Conservation (phyloP, 2,888 invertebrate species). For the Conops quadrifasciatus region DNA sequence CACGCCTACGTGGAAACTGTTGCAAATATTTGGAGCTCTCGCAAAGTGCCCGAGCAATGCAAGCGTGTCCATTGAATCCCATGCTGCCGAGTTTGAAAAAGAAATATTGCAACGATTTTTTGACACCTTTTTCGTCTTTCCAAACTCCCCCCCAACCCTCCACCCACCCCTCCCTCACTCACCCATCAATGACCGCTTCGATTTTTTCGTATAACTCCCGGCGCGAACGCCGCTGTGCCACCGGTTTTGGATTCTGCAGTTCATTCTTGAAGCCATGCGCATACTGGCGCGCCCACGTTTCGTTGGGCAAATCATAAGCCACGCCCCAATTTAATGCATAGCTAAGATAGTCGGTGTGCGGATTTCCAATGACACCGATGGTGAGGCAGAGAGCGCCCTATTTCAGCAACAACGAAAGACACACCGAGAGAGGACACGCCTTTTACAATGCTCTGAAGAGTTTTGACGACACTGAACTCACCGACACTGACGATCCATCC, state of each 20-base stretch:
- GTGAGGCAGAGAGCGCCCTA: constrained; percentile 71
- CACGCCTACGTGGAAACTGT: constrained; percentile 67
- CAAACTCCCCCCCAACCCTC: background rate
- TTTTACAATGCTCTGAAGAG: too few relatives aligned
- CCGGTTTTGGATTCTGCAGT: constrained; percentile 48
- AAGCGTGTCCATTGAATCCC: constrained; percentile 78
- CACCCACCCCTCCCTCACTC: constrained; percentile 46
- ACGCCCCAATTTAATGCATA: constrained; percentile 77
- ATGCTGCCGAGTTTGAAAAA: constrained; percentile 70
- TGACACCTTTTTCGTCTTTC: background rate
- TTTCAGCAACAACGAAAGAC: background rate
- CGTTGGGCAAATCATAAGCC: constrained; percentile 72
- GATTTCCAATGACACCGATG: constrained; percentile 70
- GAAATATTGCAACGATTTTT: background rate
- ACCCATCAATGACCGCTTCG: constrained; percentile 77
- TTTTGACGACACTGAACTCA: constrained; percentile 51
- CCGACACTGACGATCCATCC: constrained; percentile 69
- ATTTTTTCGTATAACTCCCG: constrained; percentile 75
- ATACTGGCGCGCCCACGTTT: constrained; percentile 67
- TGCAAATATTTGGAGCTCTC: constrained; percentile 73
- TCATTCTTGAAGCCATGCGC: constrained; percentile 54
- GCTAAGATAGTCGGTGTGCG: constrained; percentile 69
- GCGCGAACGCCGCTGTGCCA: constrained; percentile 68
- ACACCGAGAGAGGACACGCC: background rate
- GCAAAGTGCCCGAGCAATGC: constrained; percentile 77